These are phyloP conservation scores for Nowickia ferox DNA, from an alignment of 2,888 invertebrate genomes.

Conservation along the genomic window DNA sequence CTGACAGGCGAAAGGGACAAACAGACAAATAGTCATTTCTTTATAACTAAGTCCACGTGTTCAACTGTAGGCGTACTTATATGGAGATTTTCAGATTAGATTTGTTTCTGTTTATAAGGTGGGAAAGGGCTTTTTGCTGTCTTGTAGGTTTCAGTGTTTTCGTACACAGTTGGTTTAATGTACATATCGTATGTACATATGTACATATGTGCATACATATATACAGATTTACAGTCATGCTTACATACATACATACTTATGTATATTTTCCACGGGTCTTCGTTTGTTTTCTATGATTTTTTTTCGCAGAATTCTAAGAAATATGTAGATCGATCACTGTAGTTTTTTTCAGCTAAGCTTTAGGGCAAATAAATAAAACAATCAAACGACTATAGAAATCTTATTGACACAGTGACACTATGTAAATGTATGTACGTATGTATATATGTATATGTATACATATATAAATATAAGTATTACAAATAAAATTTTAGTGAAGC, in stretches of 20 bases:
- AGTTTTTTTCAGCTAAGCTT: neutral
- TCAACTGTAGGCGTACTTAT: conserved; percentile 52
- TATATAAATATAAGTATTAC: neutral
- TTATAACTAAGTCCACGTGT: conserved; percentile 40
- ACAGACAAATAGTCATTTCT: neutral
- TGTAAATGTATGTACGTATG: no score
- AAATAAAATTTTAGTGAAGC: neutral
- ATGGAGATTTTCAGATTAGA: conserved; percentile 52
- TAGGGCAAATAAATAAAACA: neutral
- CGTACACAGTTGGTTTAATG: neutral
- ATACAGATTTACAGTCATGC: no score
- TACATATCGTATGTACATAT: no score
- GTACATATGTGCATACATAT: no score
- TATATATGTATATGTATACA: no score
- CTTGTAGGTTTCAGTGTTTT: neutral
- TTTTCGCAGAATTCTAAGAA: conserved; percentile 44
- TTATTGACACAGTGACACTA: conserved; percentile 52
- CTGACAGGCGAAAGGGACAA: neutral
- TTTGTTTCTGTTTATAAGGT: conserved; percentile 28
- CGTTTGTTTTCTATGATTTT: neutral
- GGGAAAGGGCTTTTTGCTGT: conserved; percentile 43
- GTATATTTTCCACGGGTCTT: neutral
- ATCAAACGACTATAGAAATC: conserved; percentile 9
- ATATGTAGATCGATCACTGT: conserved; percentile 57
- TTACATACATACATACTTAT: neutral